Base-by-base conservation (phyloP, 1,140 invertebrate species). In the Musca domestica region DNA sequence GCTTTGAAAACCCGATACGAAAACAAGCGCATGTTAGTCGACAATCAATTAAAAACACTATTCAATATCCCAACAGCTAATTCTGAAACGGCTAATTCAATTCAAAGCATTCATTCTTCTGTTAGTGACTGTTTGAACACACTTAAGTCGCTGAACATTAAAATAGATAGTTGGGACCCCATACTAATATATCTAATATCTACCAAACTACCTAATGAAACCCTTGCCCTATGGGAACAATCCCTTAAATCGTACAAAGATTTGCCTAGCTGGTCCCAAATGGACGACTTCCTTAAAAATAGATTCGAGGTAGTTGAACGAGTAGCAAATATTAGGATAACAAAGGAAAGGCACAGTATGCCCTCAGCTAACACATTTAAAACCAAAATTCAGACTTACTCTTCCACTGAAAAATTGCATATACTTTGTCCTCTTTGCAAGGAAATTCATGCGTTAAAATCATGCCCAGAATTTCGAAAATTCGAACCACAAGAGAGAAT, bases 121-220 rank as follows among this genome's bases (percentile, higher is more conserved):
- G 46, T 47, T 15, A 47, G 46, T 47, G 46, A 47, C 17, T 47
- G 12, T 12, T 47, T 47, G 17, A n/a, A 12, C 17, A 47, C 46
- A 12, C 46, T 4, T 4, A 10, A 12, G 17, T 15, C 46, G 3
- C 46, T 47, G 2, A n/a, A n/a, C 14, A 47, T 47, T 12, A 12
- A 47, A 12, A n/a, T 47, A 47, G 46, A 47, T 15, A 47, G 46
- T 10, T 47, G 2, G 2, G 46, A 47, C 17, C 46, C 46, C 2
- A 47, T 47, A 6, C 22, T 65, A 49, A 51, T 66, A 17, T 47
- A n/a, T 27, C 23, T 66, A 7, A 49, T 46, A 1, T 66, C 65
- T 6, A 52, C 65, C 3, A 67, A 56, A 54, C 48, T 67, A 4
- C 51, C 51, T 10, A n/a, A 54, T 23, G 4, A 23, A 7, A 54